These are phyloP conservation scores for Sisor rabdophorus DNA, from an alignment of 2,113 vertebrate genomes.

Conservation along the genomic window DNA sequence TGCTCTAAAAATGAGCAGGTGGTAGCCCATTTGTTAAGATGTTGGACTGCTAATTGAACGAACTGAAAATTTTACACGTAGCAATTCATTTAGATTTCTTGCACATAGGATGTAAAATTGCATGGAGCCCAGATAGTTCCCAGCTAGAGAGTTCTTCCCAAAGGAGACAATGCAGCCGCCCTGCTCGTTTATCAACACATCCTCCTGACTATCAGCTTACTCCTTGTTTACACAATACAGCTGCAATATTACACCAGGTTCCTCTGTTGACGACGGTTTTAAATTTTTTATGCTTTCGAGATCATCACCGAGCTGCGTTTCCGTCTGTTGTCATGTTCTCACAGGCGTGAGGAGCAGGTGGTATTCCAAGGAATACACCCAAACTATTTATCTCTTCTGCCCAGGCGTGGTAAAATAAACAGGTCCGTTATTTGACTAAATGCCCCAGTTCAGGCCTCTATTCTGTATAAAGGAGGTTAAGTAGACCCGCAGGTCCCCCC, in stretches of 20 bases:
- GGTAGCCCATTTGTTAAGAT: too few species aligned
- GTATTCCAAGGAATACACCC: slow-evolving; percentile 16
- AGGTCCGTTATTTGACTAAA: slow-evolving; percentile 24
- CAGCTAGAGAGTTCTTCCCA: not conserved
- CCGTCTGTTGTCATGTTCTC: not conserved
- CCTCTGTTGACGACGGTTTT: not conserved
- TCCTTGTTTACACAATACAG: not conserved
- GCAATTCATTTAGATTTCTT: too few species aligned
- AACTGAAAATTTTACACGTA: too few species aligned
- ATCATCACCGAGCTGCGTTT: not conserved
- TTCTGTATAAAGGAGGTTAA: slow-evolving; percentile 6
- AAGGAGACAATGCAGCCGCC: not conserved
- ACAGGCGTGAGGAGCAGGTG: not conserved
- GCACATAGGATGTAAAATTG: too few species aligned
- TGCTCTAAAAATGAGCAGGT: too few species aligned
- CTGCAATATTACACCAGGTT: not conserved
- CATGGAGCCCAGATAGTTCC: not conserved
- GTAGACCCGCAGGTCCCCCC: not conserved
- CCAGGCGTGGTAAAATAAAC: slow-evolving; percentile 35
- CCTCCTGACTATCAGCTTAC: not conserved
- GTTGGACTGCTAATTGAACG: too few species aligned
- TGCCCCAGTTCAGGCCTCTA: not conserved
- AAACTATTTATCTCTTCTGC: slow-evolving; percentile 26
- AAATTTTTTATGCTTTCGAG: not conserved
- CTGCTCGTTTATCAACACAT: not conserved